Base-by-base conservation (phyloP, 2,113 vertebrate genomes). In the Junco hyemalis region DNA sequence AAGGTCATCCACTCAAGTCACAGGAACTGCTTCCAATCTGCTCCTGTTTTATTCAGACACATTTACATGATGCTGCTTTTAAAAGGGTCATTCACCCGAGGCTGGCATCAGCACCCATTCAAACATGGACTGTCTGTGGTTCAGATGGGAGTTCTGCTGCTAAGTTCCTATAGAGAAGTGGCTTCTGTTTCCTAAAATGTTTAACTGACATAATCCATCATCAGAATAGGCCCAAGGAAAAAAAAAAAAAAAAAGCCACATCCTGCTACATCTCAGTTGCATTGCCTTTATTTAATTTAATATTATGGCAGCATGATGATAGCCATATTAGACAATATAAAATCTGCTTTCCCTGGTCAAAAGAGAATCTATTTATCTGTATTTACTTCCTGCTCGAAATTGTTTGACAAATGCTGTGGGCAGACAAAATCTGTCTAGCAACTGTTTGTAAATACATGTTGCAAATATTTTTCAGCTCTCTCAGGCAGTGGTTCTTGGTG, bases 111-210 rank as follows among this genome's bases (percentile, higher is more conserved):
- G 47, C 8, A 42, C 2, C 12, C 64, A n/a, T 23, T 64, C 65
- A 82, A 81, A 38, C 42, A 15, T 0, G 0, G 8, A 12, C 28
- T 11, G 6, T 18, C 45, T 91, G 88, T 57, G 78, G 88, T 94
- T 96, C 80, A 90, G 86, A 71, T 81, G 68, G 22, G 63, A 90
- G 87, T 45, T 56, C 64, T 57, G 61, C 74, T 93, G 47, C 20
- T 57, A 56, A 92, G 44, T 90, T 96, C 95, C 90, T 94, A 40
- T 38, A 87, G 68, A 90, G 92, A 96, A 95, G 88, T 53, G 94
- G 83, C 54, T 94, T 93, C 73, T 90, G 81, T 86, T 95, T 96
- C 95, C 92, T 74, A 93, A 95, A 95, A 84, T 56, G 51, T 91
- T 79, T 83, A 92, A 93, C 90, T 94, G 93, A 94, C 71, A 87